Evolutionary conservation across 2,888 invertebrate genomes (phyloP).

Genomic region (Ophion ellenae): DNA sequence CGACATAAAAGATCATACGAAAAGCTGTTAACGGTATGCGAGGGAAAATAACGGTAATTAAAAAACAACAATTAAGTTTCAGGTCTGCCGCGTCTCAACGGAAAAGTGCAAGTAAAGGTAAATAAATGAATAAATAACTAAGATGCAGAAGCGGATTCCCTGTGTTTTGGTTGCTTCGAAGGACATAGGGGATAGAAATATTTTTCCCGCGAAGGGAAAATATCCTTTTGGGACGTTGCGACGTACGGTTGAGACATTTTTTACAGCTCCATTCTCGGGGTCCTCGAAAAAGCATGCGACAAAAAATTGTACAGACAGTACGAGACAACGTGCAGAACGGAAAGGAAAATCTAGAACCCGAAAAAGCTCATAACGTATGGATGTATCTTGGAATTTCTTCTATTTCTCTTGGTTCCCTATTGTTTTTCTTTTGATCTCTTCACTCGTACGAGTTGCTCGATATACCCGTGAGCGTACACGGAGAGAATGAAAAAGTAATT

Average conservation of each 20-base stretch:
- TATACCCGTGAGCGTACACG: conserved; percentile 36
- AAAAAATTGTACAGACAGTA: conserved; percentile 3
- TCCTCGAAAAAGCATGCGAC: background rate
- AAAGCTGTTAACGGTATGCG: too few species aligned
- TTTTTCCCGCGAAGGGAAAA: conserved; percentile 18
- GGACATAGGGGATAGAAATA: conserved; percentile 22
- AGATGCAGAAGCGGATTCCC: background rate
- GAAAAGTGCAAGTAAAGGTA: too few species aligned
- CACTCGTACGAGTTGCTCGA: too few species aligned
- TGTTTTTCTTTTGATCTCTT: conserved; percentile 13
- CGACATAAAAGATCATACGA: too few species aligned
- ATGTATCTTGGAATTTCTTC: conserved; percentile 54
- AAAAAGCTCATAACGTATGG: conserved; percentile 50
- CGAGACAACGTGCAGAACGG: background rate
- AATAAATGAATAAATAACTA: background rate
- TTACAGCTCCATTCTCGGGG: background rate
- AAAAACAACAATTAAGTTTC: too few species aligned
- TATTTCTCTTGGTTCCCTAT: conserved; percentile 13
- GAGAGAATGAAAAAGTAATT: too few species aligned
- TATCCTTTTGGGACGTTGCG: conserved; percentile 14
- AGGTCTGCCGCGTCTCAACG: too few species aligned
- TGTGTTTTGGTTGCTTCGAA: background rate
- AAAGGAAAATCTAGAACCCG: conserved; percentile 3
- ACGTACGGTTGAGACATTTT: conserved; percentile 19
- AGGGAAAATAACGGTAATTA: too few species aligned